Conservation (phyloP, 2,888 invertebrate genomes). For the Cerceris ruficornis region DNA sequence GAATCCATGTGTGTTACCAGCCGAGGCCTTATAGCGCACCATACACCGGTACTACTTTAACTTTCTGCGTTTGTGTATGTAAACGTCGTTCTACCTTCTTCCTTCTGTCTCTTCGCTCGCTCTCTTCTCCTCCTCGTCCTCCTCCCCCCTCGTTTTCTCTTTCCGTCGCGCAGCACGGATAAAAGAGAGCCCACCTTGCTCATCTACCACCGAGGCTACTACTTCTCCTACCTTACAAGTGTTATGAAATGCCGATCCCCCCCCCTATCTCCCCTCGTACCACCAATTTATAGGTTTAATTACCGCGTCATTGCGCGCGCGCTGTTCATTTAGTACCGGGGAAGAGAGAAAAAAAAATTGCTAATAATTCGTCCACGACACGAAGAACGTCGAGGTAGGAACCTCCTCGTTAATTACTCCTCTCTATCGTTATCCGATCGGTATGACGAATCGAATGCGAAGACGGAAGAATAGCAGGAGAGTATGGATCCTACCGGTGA, state of each 20-base stretch:
- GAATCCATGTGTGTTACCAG: slow-evolving; percentile 74
- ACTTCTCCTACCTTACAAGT: slow-evolving; percentile 60
- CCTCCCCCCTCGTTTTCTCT: slow-evolving; percentile 8
- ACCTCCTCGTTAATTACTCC: background rate
- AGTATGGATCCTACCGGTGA: background rate
- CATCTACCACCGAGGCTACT: slow-evolving; percentile 40
- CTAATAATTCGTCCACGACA: slow-evolving; percentile 1
- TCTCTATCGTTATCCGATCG: background rate
- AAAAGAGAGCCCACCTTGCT: slow-evolving; percentile 50
- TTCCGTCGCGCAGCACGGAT: slow-evolving; percentile 26
- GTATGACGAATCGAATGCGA: background rate
- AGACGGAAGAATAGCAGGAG: background rate
- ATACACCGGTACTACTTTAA: slow-evolving; percentile 64
- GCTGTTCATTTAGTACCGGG: slow-evolving; percentile 18
- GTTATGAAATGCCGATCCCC: slow-evolving; percentile 63
- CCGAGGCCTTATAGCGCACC: slow-evolving; percentile 65
- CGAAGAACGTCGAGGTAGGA: background rate
- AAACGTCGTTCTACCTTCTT: slow-evolving; percentile 48
- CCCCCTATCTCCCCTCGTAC: slow-evolving; percentile 19
- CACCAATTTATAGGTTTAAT: slow-evolving; percentile 69
- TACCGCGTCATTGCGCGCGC: slow-evolving; percentile 47
- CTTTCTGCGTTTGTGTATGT: slow-evolving; percentile 62
- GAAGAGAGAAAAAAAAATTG: background rate
- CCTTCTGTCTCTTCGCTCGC: slow-evolving; percentile 26
- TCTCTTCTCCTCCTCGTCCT: slow-evolving; percentile 3